Percentiles rank a stretch among this genome's conserved stretches.
phyloP scores from a whole-genome alignment of 2,113 vertebrate species.

The Malaclemys terrapin region DNA sequence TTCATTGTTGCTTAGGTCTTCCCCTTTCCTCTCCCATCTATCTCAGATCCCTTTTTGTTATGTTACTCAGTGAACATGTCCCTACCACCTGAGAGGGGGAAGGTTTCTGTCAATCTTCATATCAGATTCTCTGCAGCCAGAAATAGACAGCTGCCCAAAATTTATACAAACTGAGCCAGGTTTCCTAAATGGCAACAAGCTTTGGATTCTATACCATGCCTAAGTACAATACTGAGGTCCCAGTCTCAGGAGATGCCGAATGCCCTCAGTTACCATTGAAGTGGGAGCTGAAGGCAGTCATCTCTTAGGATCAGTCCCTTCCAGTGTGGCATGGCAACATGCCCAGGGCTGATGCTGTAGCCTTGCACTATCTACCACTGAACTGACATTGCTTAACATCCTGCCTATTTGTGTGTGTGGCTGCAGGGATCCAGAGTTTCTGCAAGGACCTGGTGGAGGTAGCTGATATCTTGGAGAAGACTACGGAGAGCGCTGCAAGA shows the following conservation, averaged over 20 bases:
- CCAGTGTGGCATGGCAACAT: not conserved
- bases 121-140: not conserved
- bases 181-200: not conserved
- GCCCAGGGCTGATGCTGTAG: not conserved
- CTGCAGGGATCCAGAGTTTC: slow-evolving; percentile 89
- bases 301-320: not conserved
- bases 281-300: not conserved
- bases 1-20: not conserved
- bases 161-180: fast-evolving
- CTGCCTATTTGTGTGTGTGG: not conserved
- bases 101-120: not conserved
- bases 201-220: not conserved
- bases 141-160: not conserved
- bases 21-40: not conserved
- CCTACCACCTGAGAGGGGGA: not conserved
- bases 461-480: slow-evolving; percentile 87
- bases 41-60: not conserved
- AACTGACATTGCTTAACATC: not conserved
- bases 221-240: not conserved
- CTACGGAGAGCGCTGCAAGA: slow-evolving; percentile 63
- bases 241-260: not conserved
- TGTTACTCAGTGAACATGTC: not conserved
- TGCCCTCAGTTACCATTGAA: fast-evolving
- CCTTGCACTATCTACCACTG: not conserved
- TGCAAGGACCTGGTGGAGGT: slow-evolving; percentile 90